These are phyloP conservation scores for Podarcis raffonei DNA, from an alignment of 2,113 vertebrate species.

Conservation along the genomic window DNA sequence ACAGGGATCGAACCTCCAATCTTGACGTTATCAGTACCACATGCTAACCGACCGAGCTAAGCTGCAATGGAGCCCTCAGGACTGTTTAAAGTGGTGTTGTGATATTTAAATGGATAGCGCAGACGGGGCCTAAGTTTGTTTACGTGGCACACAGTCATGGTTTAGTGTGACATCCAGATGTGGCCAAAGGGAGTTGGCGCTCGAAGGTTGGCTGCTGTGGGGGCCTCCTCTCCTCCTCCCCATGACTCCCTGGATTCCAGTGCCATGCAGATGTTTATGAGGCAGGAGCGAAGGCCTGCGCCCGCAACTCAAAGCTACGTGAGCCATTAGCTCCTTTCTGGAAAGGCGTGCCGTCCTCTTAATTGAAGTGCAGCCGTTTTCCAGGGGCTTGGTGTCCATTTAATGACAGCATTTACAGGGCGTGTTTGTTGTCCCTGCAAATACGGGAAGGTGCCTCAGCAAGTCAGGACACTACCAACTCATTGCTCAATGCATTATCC, in stretches of 20 bases:
- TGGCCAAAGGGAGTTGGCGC: background rate
- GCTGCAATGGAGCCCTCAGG: too few relatives aligned
- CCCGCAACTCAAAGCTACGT: background rate
- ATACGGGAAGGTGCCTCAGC: slow-evolving; percentile 58
- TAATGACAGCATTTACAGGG: background rate
- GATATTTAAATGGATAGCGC: too few relatives aligned
- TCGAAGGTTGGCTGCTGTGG: background rate
- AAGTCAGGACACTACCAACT: slow-evolving; percentile 37
- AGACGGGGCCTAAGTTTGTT: too few relatives aligned
- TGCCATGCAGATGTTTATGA: background rate
- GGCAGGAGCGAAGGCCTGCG: slow-evolving; percentile 2
- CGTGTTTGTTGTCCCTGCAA: slow-evolving; percentile 17
- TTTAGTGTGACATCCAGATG: background rate
- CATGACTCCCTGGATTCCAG: background rate
- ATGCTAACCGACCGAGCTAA: too few relatives aligned
- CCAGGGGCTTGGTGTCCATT: slow-evolving; percentile 25
- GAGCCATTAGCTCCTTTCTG: slow-evolving; percentile 27
- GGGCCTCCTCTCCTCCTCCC: background rate
- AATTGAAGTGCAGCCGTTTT: slow-evolving; percentile 31
- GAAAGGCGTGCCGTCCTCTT: slow-evolving; percentile 30
- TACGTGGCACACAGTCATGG: background rate
- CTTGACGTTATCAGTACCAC: too few relatives aligned
- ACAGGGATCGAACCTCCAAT: too few relatives aligned
- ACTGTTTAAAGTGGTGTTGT: too few relatives aligned
- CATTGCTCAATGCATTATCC: slow-evolving; percentile 56